Evolutionary conservation across 2,888 invertebrate genomes (phyloP), one percentile per base, ranked within the genome.

Genomic region (Antheraea assamensis): DNA sequence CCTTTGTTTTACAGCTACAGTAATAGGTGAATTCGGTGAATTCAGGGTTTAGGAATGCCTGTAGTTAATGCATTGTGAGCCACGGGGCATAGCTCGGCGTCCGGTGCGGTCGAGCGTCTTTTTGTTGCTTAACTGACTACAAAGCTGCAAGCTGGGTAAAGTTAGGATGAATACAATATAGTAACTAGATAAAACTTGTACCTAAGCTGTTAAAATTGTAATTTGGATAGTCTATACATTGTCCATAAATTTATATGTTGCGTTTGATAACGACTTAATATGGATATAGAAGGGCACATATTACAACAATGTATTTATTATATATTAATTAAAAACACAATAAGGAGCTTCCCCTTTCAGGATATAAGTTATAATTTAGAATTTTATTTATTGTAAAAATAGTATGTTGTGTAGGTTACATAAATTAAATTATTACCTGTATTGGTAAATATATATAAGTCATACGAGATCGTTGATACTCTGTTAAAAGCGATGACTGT

Each of bases 1-100:
- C 79, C 76, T 78, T 83, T 79, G 87, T 90, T 91, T 90, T 91
- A 92, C 86, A 87, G 79, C 87, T 81, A 78, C 79, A 82, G 88
- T 87, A 87, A 91, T 90, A 88, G 87, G 81, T 83, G 87, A 86
- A 87, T 88, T 88, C 83, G 78, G 85, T 79, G 85, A 85, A 85
- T 81, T 85, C 80, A 77, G 85, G 77, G 78, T 79, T 77, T 79
- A 83, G 81, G 82, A 82, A 83, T 84, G 78, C 76, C 35, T 74
- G 55, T 68, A 76, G 71, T 66, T 70, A 68, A 73, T 74, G 66
- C 72, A 72, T 61, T 71, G 72, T 64, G 35, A 74, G 68, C 35
- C 47, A 61, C 24, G n/a, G 68, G 31, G 70, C 24, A 58, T 52
- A 66, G 42, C 64, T 52, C 35, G 70, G 72, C 35, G 52, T 70